A percentile compares a stretch with the other conserved stretches of the same genome.
Evolutionary conservation across 2,888 invertebrate genomes (phyloP).

Genomic region (Chaitophorus viminalis): DNA sequence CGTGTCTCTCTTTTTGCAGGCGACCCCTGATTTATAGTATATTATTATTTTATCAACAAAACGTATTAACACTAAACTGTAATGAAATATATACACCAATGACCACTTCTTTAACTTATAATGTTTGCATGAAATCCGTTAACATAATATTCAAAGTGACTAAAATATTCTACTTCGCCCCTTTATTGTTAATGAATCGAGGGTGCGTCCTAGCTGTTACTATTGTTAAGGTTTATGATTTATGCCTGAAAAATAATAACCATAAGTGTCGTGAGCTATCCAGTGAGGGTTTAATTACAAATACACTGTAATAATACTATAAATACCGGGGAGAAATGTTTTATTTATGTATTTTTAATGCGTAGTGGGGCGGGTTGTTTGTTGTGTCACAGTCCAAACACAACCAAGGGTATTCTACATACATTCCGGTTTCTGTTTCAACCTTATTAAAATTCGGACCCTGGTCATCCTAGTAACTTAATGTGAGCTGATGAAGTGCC

Average conservation of each 20-base stretch:
- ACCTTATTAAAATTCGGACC: slow-evolving; percentile 50
- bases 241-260: slow-evolving; percentile 58
- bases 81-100: slow-evolving; percentile 26
- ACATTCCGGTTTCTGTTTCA: slow-evolving; percentile 37
- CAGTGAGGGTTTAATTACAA: slow-evolving; percentile 56
- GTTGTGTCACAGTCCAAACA: slow-evolving; percentile 54
- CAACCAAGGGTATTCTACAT: slow-evolving; percentile 10
- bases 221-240: slow-evolving; percentile 57
- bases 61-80: slow-evolving; percentile 41
- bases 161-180: slow-evolving; percentile 29
- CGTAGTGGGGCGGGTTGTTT: slow-evolving; percentile 48
- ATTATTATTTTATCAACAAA: slow-evolving; percentile 7
- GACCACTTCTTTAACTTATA: slow-evolving; percentile 41
- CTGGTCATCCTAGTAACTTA: slow-evolving; percentile 15
- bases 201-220: slow-evolving; percentile 58
- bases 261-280: slow-evolving; percentile 49
- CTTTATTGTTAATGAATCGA: slow-evolving; percentile 45
- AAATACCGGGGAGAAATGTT: slow-evolving; percentile 50
- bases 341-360: slow-evolving; percentile 62
- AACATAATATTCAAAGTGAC: slow-evolving; percentile 46
- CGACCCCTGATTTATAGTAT: not conserved
- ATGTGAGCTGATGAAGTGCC: not conserved
- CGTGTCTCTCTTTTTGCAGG: no score
- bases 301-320: slow-evolving; percentile 55
- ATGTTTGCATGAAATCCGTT: slow-evolving; percentile 54